Base-by-base conservation (phyloP, 2,797 vertebrate species). In the Cheirogaleus major region DNA sequence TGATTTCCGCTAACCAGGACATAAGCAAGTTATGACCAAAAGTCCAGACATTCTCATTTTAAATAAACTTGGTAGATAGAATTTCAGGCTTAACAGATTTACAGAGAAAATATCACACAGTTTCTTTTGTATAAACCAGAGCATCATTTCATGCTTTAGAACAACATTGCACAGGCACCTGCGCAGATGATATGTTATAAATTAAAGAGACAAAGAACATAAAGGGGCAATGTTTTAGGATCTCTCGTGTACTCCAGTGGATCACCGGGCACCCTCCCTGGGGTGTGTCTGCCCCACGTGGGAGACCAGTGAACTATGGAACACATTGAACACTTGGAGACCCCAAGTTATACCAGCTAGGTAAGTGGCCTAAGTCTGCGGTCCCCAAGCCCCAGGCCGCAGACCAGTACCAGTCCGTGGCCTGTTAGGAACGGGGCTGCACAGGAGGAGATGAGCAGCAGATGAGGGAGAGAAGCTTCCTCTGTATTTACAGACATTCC, bases 81-180 rank as follows among this genome's bases (percentile, higher is more conserved):
- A 84, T 80, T 45, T 87, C 55, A 90, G 38, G 75, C 67, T 87
- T 67, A 84, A 84, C 23, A 48, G 65, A 86, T 83, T 67, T 83
- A 61, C 70, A 81, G 76, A 91, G 76, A 84, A 94, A 93, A 82
- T 4, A 63, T 23, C n/a, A 89, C 38, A 48, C n/a, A 38, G 79
- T 96, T 85, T 92, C 83, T 90, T 90, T 88, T 63, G 76, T 50
- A 87, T 32, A 93, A 92, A 78, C 52, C 30, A 20, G 90, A 87
- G 52, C 27, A 86, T 84, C 55, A 7, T 75, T 80, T 88, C 65
- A 30, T 30, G 30, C 73, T 81, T 85, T 69, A 41, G 50, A 92
- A 61, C 32, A 59, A 50, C 43, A 10, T 5, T 48, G 17, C 23
- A 43, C 7, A 38, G n/a, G 18, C 3, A 7, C 35, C 15, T 20